These are phyloP conservation scores for Acronicta alni DNA, from an alignment of 2,888 invertebrate species.

Conservation along the genomic window DNA sequence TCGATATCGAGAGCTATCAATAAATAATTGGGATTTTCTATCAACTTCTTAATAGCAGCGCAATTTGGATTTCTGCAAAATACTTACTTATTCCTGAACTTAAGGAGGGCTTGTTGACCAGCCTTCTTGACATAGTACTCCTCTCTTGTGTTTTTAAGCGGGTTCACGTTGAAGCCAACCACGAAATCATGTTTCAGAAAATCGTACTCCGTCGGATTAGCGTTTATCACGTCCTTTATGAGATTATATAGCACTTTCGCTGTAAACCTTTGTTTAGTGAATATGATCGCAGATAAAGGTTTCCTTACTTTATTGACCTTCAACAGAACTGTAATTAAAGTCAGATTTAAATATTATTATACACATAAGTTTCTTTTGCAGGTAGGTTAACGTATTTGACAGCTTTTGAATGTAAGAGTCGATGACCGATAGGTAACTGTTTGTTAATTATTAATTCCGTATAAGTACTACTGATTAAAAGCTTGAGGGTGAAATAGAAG, in stretches of 20 bases:
- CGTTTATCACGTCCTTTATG: constrained; percentile 85
- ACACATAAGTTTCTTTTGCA: no score
- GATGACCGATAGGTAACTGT: no score
- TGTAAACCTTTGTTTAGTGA: constrained; percentile 92
- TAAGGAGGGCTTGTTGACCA: constrained; percentile 86
- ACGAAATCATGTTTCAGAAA: constrained; percentile 92
- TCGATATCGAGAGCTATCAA: no score
- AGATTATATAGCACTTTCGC: constrained; percentile 93
- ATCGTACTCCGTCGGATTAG: constrained; percentile 81
- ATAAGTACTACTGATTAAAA: no score
- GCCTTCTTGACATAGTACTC: constrained; percentile 85
- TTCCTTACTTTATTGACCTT: constrained; percentile 73
- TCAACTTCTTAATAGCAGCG: no score
- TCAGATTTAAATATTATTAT: no score
- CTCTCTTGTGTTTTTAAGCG: constrained; percentile 89
- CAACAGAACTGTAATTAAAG: constrained; percentile 58
- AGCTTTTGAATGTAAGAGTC: no score
- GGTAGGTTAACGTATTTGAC: no score
- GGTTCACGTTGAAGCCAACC: constrained; percentile 91
- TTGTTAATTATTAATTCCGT: no score
- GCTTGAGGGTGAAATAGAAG: no score
- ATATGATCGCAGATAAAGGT: constrained; percentile 91
- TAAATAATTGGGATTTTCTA: no score
- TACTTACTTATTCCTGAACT: constrained; percentile 82
- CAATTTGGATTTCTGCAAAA: no score